Conservation (phyloP, 2,113 vertebrate species). For the rat (Rattus norvegicus) region DNA sequence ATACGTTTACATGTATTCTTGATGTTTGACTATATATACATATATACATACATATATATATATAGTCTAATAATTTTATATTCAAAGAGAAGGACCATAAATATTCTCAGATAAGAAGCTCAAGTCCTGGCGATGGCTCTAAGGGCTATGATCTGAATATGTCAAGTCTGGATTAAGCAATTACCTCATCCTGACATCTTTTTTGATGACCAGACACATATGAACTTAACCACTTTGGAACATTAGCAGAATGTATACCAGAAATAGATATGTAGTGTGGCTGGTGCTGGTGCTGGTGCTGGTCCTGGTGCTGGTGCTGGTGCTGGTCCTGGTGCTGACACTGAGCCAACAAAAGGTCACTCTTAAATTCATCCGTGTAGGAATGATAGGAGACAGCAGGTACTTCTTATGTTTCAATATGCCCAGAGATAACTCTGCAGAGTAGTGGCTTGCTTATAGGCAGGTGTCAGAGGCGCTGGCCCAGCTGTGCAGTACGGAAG, state of each 20-base stretch:
- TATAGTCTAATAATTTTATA: neutral
- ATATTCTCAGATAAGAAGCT: slow-evolving; percentile 71
- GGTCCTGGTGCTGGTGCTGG: neutral
- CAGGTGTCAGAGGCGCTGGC: neutral
- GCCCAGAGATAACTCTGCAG: neutral
- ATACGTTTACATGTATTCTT: neutral
- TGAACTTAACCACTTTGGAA: slow-evolving; percentile 52
- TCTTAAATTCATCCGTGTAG: neutral
- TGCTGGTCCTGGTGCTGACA: neutral
- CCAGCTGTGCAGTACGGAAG: neutral
- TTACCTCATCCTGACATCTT: slow-evolving; percentile 55
- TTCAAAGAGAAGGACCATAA: neutral
- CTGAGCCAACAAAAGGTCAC: neutral
- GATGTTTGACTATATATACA: neutral
- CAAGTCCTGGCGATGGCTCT: slow-evolving; percentile 64
- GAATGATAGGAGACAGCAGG: neutral
- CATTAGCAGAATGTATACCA: neutral
- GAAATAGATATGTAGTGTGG: neutral
- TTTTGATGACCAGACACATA: slow-evolving; percentile 67
- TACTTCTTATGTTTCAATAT: neutral
- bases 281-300: neutral
- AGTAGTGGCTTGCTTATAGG: neutral
- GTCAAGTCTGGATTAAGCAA: slow-evolving; percentile 65
- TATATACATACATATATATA: neutral
- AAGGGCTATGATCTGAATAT: slow-evolving; percentile 69